Conservation (phyloP, 2,113 vertebrate species). For the Archocentrus centrarchus region DNA sequence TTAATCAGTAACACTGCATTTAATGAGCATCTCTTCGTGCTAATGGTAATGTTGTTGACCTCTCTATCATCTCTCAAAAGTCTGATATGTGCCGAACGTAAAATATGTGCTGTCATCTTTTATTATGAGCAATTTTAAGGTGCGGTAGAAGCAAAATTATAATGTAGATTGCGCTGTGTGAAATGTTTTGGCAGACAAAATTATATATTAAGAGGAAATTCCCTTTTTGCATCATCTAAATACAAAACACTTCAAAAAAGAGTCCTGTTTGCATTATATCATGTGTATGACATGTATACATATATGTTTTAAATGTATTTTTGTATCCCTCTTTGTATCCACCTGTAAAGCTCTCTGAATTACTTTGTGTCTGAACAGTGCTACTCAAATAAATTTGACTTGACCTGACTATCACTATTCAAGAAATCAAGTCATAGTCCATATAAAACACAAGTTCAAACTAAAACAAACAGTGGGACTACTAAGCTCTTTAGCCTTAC, state of each 20-base stretch:
- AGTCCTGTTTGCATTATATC: neutral
- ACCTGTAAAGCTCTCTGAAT: neutral
- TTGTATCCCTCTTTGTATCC: neutral
- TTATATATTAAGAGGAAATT: neutral
- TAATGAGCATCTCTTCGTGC: slow-evolving; percentile 50
- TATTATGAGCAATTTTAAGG: neutral
- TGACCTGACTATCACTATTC: neutral
- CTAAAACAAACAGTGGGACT: slow-evolving; percentile 9
- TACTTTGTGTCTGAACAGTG: neutral
- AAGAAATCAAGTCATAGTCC: neutral
- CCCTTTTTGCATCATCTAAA: neutral
- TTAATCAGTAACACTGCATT: slow-evolving; percentile 54
- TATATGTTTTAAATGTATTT: neutral
- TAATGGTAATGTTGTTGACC: slow-evolving; percentile 54
- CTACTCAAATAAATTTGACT: neutral
- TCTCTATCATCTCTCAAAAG: slow-evolving; percentile 36
- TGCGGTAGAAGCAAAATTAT: neutral
- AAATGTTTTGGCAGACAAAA: neutral
- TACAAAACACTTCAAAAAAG: neutral
- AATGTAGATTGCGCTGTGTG: neutral
- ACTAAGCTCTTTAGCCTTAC: slow-evolving; percentile 31
- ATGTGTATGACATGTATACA: too few species aligned
- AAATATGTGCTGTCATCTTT: slow-evolving; percentile 17
- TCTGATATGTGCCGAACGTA: slow-evolving; percentile 30
- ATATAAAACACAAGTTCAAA: neutral